Evolutionary conservation across 2,113 vertebrate species (phyloP).

Genomic region (Chionodraco myersi): DNA sequence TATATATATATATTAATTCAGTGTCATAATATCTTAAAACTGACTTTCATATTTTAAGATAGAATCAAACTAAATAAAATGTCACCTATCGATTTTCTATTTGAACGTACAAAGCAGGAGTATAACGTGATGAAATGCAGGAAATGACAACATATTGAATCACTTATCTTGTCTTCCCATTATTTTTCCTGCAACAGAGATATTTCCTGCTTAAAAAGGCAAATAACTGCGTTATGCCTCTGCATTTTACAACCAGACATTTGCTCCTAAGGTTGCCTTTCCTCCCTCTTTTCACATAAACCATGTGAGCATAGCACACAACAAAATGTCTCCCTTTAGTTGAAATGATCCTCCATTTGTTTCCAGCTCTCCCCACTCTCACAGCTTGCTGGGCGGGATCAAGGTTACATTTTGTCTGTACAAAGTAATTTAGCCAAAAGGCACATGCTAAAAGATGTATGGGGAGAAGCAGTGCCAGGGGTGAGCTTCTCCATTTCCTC

Average conservation of each 20-base stretch:
- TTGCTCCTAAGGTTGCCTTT: constrained; percentile 1
- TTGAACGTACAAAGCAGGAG: not conserved
- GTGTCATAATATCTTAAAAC: too few species aligned
- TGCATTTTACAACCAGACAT: constrained; percentile 16
- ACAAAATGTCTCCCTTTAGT: constrained; percentile 42
- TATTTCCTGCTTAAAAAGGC: not conserved
- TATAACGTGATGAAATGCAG: constrained; percentile 5
- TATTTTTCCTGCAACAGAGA: constrained; percentile 12
- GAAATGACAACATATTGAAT: constrained; percentile 10
- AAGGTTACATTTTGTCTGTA: constrained; percentile 78
- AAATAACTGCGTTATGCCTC: constrained; percentile 1
- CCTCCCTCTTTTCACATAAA: not conserved
- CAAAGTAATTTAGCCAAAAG: constrained; percentile 82
- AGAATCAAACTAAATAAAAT: too few species aligned
- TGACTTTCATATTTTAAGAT: too few species aligned
- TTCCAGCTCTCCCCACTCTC: constrained; percentile 33
- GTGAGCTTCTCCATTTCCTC: constrained; percentile 77
- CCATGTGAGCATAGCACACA: constrained; percentile 6
- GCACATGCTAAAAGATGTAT: constrained; percentile 84
- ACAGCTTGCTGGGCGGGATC: constrained; percentile 51
- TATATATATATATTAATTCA: too few species aligned
- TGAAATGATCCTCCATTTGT: constrained; percentile 41
- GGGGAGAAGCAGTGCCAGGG: constrained; percentile 72
- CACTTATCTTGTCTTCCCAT: not conserved
- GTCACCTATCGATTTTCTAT: too few species aligned